phyloP scores from a whole-genome alignment of 92 coral and sea anemone species.

The Umimayanthus chanpuru region DNA sequence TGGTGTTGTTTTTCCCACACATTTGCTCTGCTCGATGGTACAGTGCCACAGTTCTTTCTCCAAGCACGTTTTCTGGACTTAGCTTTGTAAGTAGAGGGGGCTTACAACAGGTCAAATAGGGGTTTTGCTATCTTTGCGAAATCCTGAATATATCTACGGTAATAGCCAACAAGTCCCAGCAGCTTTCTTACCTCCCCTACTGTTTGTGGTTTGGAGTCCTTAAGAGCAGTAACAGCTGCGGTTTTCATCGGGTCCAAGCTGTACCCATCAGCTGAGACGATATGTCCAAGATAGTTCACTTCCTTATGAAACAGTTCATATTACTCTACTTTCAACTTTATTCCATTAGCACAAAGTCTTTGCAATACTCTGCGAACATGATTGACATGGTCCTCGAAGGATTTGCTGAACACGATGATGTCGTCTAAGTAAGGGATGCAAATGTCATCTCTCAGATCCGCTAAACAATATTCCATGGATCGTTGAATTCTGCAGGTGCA shows the following conservation, averaged over 20 bases:
- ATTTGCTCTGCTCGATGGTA: constrained; percentile 51
- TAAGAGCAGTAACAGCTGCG: constrained; percentile 48
- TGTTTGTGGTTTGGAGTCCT: constrained; percentile 57
- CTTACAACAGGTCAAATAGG: constrained; percentile 51
- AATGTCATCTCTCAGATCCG: constrained; percentile 56
- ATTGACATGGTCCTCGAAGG: constrained; percentile 59
- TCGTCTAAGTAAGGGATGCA: constrained; percentile 73
- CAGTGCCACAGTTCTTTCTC: constrained; percentile 19
- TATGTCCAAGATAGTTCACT: constrained; percentile 64
- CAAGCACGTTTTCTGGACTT: constrained; percentile 13
- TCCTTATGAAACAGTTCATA: constrained; percentile 60
- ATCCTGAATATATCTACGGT: constrained; percentile 60
- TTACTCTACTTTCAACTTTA: constrained; percentile 65
- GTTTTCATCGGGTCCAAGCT: constrained; percentile 56
- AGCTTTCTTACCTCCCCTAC: constrained; percentile 67
- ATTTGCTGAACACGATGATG: constrained; percentile 56
- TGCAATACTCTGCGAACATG: constrained; percentile 54
- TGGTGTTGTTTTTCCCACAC: constrained; percentile 60
- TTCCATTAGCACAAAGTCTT: constrained; percentile 52
- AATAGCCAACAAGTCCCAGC: constrained; percentile 68
- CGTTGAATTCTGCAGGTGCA: constrained; percentile 69
- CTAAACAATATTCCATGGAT: constrained; percentile 68
- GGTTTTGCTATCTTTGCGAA: constrained; percentile 72
- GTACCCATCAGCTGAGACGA: constrained; percentile 67
- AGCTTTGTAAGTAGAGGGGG: not conserved